Evolutionary conservation across 1,140 invertebrate genomes (phyloP), one percentile per base, ranked within the genome.

Genomic region (Drosophila pectinifera): DNA sequence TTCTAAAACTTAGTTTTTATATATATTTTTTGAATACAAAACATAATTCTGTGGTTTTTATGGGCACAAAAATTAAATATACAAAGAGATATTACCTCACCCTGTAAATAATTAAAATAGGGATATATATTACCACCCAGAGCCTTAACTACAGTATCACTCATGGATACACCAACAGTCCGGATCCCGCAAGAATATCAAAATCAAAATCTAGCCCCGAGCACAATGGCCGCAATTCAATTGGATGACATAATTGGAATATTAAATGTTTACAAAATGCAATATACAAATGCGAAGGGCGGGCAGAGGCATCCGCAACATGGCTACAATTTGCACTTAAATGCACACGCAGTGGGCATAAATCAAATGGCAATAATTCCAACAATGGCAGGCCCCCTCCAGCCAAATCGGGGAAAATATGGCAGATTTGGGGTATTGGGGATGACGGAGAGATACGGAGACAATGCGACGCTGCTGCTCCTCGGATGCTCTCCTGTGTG

Each of bases 211-310:
- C 31, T 31, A 59, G 53, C 59, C 61, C 54, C 54, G 41, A 41
- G 41, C 70, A 75, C 69, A 76, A 82, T 74, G 45, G 70, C 45
- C 62, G 42, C 78, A 82, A 88, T 88, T 86, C 74, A 86, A 86
- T 86, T 86, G 82, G 81, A 75, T 70, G 49, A 73, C 82, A 86
- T 86, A 86, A 86, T 88, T 86, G 82, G 83, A 86, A 82, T 88
- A 86, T 86, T 88, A 86, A 86, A 86, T 86, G 82, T 86, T 86
- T 88, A 86, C 83, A 82, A 86, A 88, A 88, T 82, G 64, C 70
- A 86, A 86, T 76, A 86, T 70, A 73, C 82, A 88, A 82, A 88
- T 78, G 78, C 69, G 59, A 42, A 45, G 10, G 36, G 36, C 14
- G 34, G 48, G 48, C 43, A 68, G 48, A 20, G 43, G 36, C 69